phyloP scores from a whole-genome alignment of 2,113 vertebrate species.

The Montifringilla adamsi region DNA sequence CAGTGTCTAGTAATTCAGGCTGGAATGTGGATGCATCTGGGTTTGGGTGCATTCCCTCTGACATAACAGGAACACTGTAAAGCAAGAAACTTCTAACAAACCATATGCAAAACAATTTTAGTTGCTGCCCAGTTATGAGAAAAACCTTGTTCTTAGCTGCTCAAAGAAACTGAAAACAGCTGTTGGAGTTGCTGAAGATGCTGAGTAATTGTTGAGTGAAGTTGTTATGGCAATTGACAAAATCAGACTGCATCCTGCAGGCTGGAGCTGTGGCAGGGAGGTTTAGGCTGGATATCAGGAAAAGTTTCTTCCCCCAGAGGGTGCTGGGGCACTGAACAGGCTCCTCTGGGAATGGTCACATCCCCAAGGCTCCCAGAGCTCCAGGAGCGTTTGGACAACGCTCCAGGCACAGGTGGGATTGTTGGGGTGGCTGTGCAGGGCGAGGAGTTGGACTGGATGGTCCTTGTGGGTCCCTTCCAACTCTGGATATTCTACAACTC shows the following conservation, averaged over 20 bases:
- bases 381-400: accelerated
- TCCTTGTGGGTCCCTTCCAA: not conserved
- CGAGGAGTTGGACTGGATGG: not conserved
- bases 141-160: not conserved
- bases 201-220: not conserved
- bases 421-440: not conserved
- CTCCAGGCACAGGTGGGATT: not conserved
- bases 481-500: not conserved
- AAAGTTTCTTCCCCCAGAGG: not conserved
- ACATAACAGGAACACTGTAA: not conserved
- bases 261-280: not conserved
- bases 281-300: accelerated
- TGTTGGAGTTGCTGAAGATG: not conserved
- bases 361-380: not conserved
- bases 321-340: not conserved
- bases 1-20: not conserved
- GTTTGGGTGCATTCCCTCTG: not conserved
- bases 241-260: not conserved
- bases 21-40: not conserved
- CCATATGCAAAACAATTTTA: not conserved
- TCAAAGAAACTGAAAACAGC: not conserved
- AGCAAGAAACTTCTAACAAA: not conserved
- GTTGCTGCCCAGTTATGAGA: not conserved
- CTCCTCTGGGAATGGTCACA: not conserved
- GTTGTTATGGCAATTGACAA: not conserved